Evolutionary conservation across 2,113 vertebrate genomes (phyloP).

Genomic region (Malurus melanocephalus): DNA sequence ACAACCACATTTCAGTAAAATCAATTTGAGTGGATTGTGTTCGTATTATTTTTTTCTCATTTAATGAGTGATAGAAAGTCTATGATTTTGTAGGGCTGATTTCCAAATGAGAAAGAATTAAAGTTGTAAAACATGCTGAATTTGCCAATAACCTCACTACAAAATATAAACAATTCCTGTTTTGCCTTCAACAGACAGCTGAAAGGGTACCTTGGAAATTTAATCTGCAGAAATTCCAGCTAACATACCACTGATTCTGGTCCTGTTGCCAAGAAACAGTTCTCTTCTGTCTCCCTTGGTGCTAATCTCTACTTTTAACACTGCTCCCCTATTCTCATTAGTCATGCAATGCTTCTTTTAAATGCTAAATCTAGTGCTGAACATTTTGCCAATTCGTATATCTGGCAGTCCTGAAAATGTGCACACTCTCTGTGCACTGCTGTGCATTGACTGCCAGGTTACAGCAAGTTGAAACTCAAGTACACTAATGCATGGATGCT

Average conservation of each 20-base stretch:
- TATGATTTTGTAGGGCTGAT: neutral
- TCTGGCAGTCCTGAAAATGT: neutral
- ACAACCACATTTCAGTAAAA: neutral
- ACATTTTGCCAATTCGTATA: neutral
- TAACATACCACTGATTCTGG: neutral
- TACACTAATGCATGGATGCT: neutral
- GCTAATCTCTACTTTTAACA: constrained; percentile 49
- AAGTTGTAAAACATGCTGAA: neutral
- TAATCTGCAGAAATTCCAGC: neutral
- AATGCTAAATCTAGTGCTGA: constrained; percentile 20
- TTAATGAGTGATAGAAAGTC: neutral
- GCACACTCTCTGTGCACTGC: neutral
- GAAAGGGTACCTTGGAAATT: neutral
- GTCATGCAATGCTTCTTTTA: constrained; percentile 36
- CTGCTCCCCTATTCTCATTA: constrained; percentile 32
- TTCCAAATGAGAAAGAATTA: neutral
- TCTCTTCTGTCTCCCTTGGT: constrained; percentile 18
- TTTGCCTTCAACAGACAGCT: neutral
- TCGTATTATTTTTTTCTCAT: neutral
- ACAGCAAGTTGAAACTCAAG: neutral
- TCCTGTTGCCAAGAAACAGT: constrained; percentile 27
- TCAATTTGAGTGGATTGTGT: neutral
- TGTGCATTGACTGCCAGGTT: neutral
- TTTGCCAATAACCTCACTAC: neutral
- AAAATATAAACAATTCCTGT: neutral